Evolutionary conservation across 2,888 invertebrate genomes (phyloP), one percentile per base, ranked within the genome.

Genomic region (Bugulina stolonifera): DNA sequence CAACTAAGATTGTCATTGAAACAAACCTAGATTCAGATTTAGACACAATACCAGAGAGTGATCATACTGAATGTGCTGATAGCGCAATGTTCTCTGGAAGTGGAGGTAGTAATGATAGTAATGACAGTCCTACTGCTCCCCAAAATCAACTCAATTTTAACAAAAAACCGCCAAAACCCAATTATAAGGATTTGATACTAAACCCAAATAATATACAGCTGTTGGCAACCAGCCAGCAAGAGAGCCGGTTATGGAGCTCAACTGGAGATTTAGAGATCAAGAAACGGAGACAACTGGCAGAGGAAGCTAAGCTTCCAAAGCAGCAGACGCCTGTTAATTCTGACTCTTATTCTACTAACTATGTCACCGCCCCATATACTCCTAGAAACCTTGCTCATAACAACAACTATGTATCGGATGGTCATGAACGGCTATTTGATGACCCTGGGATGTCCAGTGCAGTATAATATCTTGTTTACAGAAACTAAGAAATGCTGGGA

Each of bases 1-100:
- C 70, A 1, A 70, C 70, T 27, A 70, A 70, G 23, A 54, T 70
- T 25, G 70, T 70, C 2, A 70, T 70, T 10, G 70, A 70, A 54
- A 70, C 70, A 10, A 70, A 70, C 32, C 43, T 70, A 54, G 70
- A 70, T 43, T 70, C 70, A 2, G 70, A 70, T 52, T 54, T 70
- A 25, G 70, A 70, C 5, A 70, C 70, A 2, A 70, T 52, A 34
- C 35, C 70, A 25, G 70, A 70, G 29, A 70, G 70, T 54, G 54
- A 25, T 29, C 43, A 43, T 43, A 43, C 22, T 54, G 70, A 70
- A 29, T 43, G 32, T 29, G 35, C n/a, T 32, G 70, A 54, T 32
- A 54, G 70, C 52, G 70, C 32, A 22, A 34, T 64, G 64, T 64
- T 64, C 27, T 64, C 64, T 64, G 64, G 64, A 10, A 64, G 64